Conservation (phyloP, 2,888 invertebrate species). For the Caenorhabditis angaria region DNA sequence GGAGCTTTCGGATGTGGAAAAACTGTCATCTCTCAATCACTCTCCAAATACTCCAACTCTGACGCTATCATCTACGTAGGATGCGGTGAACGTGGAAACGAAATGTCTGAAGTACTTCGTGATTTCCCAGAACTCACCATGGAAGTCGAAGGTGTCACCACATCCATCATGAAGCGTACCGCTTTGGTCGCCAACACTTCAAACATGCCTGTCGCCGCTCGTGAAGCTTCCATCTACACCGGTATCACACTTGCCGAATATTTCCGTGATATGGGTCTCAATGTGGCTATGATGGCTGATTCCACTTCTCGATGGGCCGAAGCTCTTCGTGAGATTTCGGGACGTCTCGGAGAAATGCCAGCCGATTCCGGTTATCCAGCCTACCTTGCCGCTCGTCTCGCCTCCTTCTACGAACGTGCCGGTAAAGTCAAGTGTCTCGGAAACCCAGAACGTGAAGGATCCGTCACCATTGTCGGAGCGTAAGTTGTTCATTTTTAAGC, state of each 20-base stretch:
- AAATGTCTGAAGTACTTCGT: constrained; percentile 96
- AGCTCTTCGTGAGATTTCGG: constrained; percentile 98
- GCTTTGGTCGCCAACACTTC: constrained; percentile 99
- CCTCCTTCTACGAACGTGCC: constrained; percentile 99
- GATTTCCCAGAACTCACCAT: constrained; percentile 98
- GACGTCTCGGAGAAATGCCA: constrained; percentile 99
- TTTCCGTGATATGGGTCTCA: constrained; percentile 88
- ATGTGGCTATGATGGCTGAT: constrained; percentile 99
- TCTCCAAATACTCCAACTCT: constrained; percentile 99
- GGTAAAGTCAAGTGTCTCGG: constrained; percentile 84
- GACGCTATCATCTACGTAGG: constrained; percentile 99
- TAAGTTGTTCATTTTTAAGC: constrained; percentile 69
- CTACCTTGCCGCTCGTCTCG: constrained; percentile 95
- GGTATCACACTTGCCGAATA: constrained; percentile 99
- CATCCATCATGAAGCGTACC: constrained; percentile 99
- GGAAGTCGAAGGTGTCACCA: constrained; percentile 90
- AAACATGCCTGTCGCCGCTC: constrained; percentile 99
- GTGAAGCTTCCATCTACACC: constrained; percentile 99
- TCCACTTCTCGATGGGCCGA: constrained; percentile 99
- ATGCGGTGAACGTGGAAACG: constrained; percentile 99
- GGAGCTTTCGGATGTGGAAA: constrained; percentile 98
- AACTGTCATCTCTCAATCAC: constrained; percentile 98
- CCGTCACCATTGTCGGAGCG: constrained; percentile 98
- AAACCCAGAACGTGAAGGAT: constrained; percentile 92
- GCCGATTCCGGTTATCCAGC: constrained; percentile 97